Evolutionary conservation across 1,140 invertebrate species (phyloP).

Genomic region (Tachypleus tridentatus): DNA sequence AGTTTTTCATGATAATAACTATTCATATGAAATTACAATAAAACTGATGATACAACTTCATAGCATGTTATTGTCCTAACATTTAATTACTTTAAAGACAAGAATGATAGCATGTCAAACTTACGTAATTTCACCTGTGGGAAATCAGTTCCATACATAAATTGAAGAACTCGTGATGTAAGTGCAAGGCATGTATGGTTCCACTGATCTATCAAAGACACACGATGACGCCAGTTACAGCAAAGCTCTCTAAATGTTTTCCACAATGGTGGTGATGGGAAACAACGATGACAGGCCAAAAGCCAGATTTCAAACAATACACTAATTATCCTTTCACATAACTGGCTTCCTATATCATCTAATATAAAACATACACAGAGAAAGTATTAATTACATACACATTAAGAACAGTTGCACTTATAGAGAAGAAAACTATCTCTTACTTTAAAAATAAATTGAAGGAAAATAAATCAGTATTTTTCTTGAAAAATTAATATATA

Average conservation of each 20-base stretch:
- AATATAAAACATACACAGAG: constrained; percentile 8
- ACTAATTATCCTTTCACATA: constrained; percentile 84
- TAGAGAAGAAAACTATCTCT: too few relatives aligned
- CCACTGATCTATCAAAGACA: constrained; percentile 88
- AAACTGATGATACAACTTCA: constrained; percentile 6
- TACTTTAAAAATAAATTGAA: too few relatives aligned
- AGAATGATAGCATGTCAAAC: constrained; percentile 25
- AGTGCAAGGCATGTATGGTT: constrained; percentile 81
- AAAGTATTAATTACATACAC: too few relatives aligned
- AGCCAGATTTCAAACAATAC: constrained; percentile 94
- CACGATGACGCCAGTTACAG: constrained; percentile 80
- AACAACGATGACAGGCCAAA: constrained; percentile 74
- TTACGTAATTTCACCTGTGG: constrained; percentile 70
- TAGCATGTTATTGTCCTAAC: neutral
- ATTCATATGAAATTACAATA: constrained; percentile 8
- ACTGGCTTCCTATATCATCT: constrained; percentile 86
- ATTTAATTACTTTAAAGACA: too few relatives aligned
- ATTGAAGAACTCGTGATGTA: constrained; percentile 62
- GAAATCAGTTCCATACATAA: constrained; percentile 80
- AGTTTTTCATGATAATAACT: neutral
- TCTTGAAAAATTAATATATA: too few relatives aligned
- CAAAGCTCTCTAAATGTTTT: constrained; percentile 88
- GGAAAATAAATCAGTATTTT: too few relatives aligned
- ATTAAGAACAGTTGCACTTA: too few relatives aligned
- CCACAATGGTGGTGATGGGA: constrained; percentile 88